phyloP scores from a whole-genome alignment of 2,888 invertebrate species.

The Unio pictorum region DNA sequence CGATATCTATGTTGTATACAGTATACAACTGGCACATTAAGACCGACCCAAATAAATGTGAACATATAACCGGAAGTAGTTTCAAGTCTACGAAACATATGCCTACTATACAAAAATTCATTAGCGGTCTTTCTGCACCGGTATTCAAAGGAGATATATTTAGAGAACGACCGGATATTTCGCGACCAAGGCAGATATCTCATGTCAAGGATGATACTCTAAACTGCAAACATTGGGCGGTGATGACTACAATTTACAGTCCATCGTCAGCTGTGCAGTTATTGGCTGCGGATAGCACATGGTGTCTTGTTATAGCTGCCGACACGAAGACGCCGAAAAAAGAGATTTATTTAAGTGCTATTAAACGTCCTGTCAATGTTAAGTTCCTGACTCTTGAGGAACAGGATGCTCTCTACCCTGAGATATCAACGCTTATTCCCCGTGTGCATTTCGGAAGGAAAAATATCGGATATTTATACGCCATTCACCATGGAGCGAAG shows the following conservation, averaged over 20 bases:
- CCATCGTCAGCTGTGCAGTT: slow-evolving; percentile 6
- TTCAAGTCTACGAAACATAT: too few relatives aligned
- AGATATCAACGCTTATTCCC: slow-evolving; percentile 9
- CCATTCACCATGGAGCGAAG: slow-evolving; percentile 15
- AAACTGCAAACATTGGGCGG: slow-evolving; percentile 5
- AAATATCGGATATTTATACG: slow-evolving; percentile 23
- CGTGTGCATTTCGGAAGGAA: slow-evolving; percentile 10
- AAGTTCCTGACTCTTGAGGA: slow-evolving; percentile 7
- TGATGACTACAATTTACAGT: slow-evolving; percentile 7
- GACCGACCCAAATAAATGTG: too few relatives aligned
- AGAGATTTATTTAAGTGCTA: background rate
- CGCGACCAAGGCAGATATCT: too few relatives aligned
- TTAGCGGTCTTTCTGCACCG: too few relatives aligned
- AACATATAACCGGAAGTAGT: too few relatives aligned
- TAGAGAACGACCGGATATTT: too few relatives aligned
- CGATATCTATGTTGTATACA: too few relatives aligned
- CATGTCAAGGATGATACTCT: too few relatives aligned
- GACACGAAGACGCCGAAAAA: slow-evolving; percentile 5
- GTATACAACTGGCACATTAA: too few relatives aligned
- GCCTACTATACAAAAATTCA: too few relatives aligned
- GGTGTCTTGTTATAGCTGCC: slow-evolving; percentile 10
- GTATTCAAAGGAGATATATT: too few relatives aligned
- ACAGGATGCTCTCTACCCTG: slow-evolving; percentile 5
- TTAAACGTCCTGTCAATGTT: background rate
- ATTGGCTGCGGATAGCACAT: background rate